Evolutionary conservation across 2,113 vertebrate species (phyloP).

Genomic region (Mirza zaza): DNA sequence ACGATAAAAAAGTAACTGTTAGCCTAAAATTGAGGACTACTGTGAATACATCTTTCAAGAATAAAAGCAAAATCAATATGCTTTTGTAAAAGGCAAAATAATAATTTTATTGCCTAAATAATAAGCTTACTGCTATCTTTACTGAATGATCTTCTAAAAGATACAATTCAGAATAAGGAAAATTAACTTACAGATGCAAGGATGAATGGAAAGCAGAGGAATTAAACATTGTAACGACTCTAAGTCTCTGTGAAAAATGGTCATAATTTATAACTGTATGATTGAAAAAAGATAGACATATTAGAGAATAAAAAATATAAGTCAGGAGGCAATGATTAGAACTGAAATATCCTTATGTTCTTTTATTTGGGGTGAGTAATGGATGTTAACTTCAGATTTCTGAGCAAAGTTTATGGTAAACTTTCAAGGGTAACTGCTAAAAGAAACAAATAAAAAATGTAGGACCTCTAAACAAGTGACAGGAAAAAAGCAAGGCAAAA

Average conservation of each 20-base stretch:
- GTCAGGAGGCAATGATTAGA: neutral
- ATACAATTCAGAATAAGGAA: neutral
- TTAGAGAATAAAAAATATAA: neutral
- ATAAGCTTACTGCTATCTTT: neutral
- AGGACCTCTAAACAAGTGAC: neutral
- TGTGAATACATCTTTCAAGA: neutral
- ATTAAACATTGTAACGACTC: neutral
- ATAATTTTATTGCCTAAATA: neutral
- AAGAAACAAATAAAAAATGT: neutral
- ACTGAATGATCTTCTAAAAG: neutral
- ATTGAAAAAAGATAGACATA: neutral
- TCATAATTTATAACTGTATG: neutral
- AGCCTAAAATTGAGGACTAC: neutral
- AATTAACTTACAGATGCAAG: neutral
- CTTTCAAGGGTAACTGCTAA: neutral
- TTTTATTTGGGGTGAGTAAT: neutral
- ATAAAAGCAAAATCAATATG: neutral
- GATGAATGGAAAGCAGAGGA: neutral
- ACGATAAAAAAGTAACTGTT: neutral
- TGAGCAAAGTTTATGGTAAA: neutral
- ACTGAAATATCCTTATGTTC: neutral
- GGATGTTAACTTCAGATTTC: neutral
- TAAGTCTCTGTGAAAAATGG: neutral
- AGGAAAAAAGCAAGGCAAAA: neutral
- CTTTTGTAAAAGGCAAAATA: neutral